Percentiles rank a stretch among this genome's conserved stretches.
Evolutionary conservation across 2,113 vertebrate species (phyloP).

Genomic region (rat (Rattus norvegicus)): GRCr8 NC_086027.1:3985001-3985500

Average conservation of each 20-base stretch:
- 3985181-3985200: constrained; percentile 22
- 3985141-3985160: constrained; percentile 50
- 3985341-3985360: constrained; percentile 53
- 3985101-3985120: constrained; percentile 4
- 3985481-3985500: too few species aligned
- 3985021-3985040: constrained; percentile 22
- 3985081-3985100: not conserved
- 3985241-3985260: constrained; percentile 36
- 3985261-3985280: not conserved
- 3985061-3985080: not conserved
- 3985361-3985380: constrained; percentile 73
- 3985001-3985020: constrained; percentile 6
- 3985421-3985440: constrained; percentile 78
- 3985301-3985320: constrained; percentile 20
- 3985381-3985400: constrained; percentile 72
- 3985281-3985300: constrained; percentile 40
- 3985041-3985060: constrained; percentile 18
- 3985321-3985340: constrained; percentile 50
- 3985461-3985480: constrained; percentile 79
- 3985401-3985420: constrained; percentile 75
- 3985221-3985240: not conserved
- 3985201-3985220: constrained; percentile 17
- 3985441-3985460: constrained; percentile 77
- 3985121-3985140: constrained; percentile 49
- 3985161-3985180: too few species aligned